Evolutionary conservation across 2,113 vertebrate genomes (phyloP), one percentile per base, ranked within the genome.

Genomic region (Ailuropoda melanoleuca): DNA sequence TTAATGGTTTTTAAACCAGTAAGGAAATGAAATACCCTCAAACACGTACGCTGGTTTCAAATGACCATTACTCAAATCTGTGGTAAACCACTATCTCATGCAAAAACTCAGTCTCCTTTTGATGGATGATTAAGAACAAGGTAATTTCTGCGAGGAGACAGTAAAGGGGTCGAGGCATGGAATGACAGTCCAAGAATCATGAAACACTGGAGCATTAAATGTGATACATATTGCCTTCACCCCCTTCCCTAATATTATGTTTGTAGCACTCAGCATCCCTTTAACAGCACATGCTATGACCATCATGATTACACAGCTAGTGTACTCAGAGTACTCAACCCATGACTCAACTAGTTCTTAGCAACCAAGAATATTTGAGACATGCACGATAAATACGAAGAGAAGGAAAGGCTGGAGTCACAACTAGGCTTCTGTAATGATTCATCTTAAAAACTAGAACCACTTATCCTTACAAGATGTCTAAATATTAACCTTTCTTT

Each of bases 61-160:
- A 2, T 53, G 3, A 55, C 6, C 2, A 0, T 0, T 74, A 37
- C 80, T 89, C 77, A 86, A 72, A 46, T 50, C 62, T 23, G 93
- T 1, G 3, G 50, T 89, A 82, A 97, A 14, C 43, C 88, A 8
- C 0, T 1, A 72, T 24, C 58, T 29, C 53, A 80, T 43, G 34
- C 0, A n/a, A 24, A 85, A 87, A n/a, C 50, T 68, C 89, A 55
- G 95, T 39, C 60, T 64, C 58, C n/a, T 93, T 95, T 66, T 60
- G 91, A 34, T 66, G 23, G 8, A 14, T 4, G 39, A 81, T 97
- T 91, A 66, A 92, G 83, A 94, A 91, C 55, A 97, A 97, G 62
- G 85, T 90, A 43, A 74, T 43, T 93, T 97, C 78, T 31, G 10
- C 53, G 29, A 3, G 7, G 90, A 85, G 11, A 2, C 4, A 82